Conservation (phyloP, 2,888 invertebrate species). For the Ypsolopha scabrella region DNA sequence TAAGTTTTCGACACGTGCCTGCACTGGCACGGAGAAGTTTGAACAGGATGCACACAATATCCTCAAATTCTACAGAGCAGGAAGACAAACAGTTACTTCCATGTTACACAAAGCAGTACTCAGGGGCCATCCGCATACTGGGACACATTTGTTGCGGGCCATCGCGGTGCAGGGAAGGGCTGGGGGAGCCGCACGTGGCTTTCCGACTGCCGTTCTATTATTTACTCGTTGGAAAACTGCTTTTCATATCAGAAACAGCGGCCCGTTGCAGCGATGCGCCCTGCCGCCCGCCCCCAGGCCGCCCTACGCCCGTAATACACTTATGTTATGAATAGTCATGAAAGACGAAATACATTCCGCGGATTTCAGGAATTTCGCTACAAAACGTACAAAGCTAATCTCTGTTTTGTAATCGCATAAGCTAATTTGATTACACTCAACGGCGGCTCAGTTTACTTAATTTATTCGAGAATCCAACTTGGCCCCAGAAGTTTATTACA, state of each 20-base stretch:
- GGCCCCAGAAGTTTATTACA: too few relatives aligned
- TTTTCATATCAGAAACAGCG: slow-evolving; percentile 62
- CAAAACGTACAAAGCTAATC: too few relatives aligned
- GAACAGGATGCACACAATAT: slow-evolving; percentile 3
- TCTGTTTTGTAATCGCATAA: too few relatives aligned
- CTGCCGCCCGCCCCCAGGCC: slow-evolving; percentile 31
- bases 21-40: slow-evolving; percentile 1
- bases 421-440: too few relatives aligned
- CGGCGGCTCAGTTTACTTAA: too few relatives aligned
- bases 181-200: slow-evolving; percentile 18
- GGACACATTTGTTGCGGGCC: slow-evolving; percentile 27
- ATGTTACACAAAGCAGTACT: slow-evolving; percentile 9
- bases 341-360: too few relatives aligned
- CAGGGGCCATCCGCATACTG: slow-evolving; percentile 5
- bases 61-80: slow-evolving; percentile 5
- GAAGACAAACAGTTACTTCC: slow-evolving; percentile 8
- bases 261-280: slow-evolving; percentile 38
- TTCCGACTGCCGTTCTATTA: slow-evolving; percentile 45
- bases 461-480: too few relatives aligned
- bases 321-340: slow-evolving; percentile 41
- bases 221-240: slow-evolving; percentile 52
- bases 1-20: neutral
- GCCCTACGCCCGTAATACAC: slow-evolving; percentile 41
- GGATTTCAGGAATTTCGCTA: too few relatives aligned
- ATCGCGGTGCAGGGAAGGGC: slow-evolving; percentile 10